Conservation (phyloP, 2,797 vertebrate genomes). For the Protonibea diacanthus region DNA sequence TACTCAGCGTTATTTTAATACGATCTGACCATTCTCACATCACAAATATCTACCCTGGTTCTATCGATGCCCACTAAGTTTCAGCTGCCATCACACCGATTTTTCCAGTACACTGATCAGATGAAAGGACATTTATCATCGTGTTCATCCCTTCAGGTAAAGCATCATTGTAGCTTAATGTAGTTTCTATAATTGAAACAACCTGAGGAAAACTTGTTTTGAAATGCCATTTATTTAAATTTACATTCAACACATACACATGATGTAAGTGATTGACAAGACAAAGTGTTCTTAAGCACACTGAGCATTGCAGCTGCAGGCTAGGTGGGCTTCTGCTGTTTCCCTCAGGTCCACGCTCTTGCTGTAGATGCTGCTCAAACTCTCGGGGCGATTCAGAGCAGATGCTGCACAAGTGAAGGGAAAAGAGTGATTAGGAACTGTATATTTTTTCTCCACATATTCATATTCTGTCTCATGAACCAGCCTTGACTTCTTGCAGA, state of each 20-base stretch:
- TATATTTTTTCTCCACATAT: constrained; percentile 1
- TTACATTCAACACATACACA: constrained; percentile 34
- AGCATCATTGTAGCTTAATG: not conserved
- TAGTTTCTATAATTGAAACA: not conserved
- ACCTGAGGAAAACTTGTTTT: not conserved
- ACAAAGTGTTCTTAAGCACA: constrained; percentile 65
- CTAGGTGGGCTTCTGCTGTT: constrained; percentile 73
- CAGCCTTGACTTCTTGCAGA: constrained; percentile 15
- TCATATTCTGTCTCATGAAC: constrained; percentile 18
- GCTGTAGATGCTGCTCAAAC: constrained; percentile 48
- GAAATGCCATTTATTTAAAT: constrained; percentile 62
- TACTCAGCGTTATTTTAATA: not conserved
- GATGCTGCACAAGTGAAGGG: constrained; percentile 60
- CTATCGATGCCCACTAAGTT: not conserved
- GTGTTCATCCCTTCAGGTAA: not conserved
- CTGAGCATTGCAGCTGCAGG: constrained; percentile 79
- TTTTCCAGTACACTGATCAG: not conserved
- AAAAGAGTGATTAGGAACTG: constrained; percentile 16
- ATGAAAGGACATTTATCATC: not conserved
- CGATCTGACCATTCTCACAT: not conserved
- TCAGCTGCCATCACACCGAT: not conserved
- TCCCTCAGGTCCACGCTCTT: constrained; percentile 77
- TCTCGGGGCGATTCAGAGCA: constrained; percentile 11
- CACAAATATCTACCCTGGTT: not conserved
- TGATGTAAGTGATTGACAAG: constrained; percentile 4